Base-by-base conservation (phyloP, 2,888 invertebrate genomes). In the Nomada hirtipes region DNA sequence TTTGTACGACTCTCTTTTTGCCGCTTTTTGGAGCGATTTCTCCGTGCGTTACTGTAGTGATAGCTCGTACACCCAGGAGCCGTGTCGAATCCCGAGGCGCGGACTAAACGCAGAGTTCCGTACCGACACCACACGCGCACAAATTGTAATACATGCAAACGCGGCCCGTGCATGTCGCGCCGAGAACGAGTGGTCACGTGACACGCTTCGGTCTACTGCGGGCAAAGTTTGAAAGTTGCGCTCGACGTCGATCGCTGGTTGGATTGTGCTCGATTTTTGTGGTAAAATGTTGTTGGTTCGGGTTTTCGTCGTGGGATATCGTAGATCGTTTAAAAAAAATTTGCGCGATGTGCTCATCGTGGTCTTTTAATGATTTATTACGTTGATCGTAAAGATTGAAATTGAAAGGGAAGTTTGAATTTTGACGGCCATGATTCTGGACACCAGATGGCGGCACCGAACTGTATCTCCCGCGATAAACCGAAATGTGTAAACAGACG, bases 121-220 rank as follows among this genome's bases (percentile, higher is more conserved):
- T 76, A 67, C 86, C 75, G 83, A 78, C 81, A 81, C 77, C 76
- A 76, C 83, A 81, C 86, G 73, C 86, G 81, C 86, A 78, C 83
- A 55, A 57, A 50, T 65, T 55, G 72, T 82, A 79, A 79, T 84
- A 74, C 84, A 82, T 79, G 76, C 85, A 80, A 79, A 77, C 85
- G 76, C 80, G 67, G 75, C 81, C 78, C 75, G 75, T 79, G 68
- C 78, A 65, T 84, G 73, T 67, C 79, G 63, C 74, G 59, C 29
- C 52, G 79, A 82, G 67, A 73, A 74, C 83, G 76, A 72, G 59
- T 59, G 74, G 55, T 89, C 89, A 89, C 89, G 89, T 89, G 89
- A 87, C 78, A 10, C 50, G 42, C 2, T 20, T 61, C 76, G 57
- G 52, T 67, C 71, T 47, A 9, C 52, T 61, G 59, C 36, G 76